Conservation (phyloP, 2,888 invertebrate genomes). For the Papilio protenor region DNA sequence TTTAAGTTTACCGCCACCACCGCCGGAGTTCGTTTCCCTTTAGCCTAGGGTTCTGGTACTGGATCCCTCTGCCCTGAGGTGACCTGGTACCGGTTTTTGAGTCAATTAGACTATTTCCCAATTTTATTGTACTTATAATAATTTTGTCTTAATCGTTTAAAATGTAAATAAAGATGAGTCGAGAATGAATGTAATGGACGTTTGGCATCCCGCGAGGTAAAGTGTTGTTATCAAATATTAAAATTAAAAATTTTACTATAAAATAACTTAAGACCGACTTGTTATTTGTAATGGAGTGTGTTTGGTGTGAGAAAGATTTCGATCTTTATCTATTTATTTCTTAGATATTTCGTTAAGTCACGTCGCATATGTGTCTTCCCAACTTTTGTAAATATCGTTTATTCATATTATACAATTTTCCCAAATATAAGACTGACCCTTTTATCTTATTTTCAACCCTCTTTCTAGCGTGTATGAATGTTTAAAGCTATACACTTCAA, state of each 20-base stretch:
- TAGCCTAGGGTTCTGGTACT: constrained; percentile 82
- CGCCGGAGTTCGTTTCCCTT: constrained; percentile 81
- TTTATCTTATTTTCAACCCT: constrained; percentile 82
- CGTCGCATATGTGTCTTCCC: constrained; percentile 78
- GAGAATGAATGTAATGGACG: constrained; percentile 72
- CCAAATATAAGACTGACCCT: constrained; percentile 85
- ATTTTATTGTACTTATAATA: constrained; percentile 71
- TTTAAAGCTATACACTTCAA: constrained; percentile 73
- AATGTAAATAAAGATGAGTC: constrained; percentile 67
- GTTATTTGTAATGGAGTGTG: constrained; percentile 71
- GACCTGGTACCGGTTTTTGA: constrained; percentile 77
- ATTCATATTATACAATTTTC: constrained; percentile 79
- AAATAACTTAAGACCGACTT: constrained; percentile 70
- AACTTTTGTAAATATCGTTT: constrained; percentile 82
- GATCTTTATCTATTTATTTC: constrained; percentile 66
- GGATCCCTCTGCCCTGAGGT: constrained; percentile 76
- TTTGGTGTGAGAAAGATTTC: constrained; percentile 60
- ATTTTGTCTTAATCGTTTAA: constrained; percentile 68
- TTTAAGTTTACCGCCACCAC: constrained; percentile 82
- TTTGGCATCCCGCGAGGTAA: constrained; percentile 75
- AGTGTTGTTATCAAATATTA: constrained; percentile 80
- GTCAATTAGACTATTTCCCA: constrained; percentile 82
- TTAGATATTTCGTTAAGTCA: constrained; percentile 70
- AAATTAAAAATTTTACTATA: constrained; percentile 53
- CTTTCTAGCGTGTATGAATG: constrained; percentile 66